A percentile compares a stretch with the other conserved stretches of the same genome.
Evolutionary conservation across 1,140 invertebrate genomes (phyloP).

Genomic region (Oscheius sp.): DNA sequence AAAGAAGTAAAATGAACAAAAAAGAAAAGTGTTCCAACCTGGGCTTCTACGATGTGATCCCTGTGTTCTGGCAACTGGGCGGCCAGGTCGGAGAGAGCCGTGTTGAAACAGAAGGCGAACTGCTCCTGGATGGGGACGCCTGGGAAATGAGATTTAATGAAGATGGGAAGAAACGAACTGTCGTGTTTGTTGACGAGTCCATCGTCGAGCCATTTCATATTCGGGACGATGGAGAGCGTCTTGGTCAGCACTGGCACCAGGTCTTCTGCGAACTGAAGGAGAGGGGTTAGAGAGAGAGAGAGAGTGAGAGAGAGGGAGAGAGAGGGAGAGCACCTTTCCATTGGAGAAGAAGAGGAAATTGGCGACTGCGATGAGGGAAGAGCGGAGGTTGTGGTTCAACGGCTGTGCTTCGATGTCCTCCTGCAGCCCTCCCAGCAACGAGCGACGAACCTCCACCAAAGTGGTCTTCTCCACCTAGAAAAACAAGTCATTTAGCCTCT

Average conservation of each 20-base stretch:
- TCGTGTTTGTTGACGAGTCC: constrained; percentile 51
- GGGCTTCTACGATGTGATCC: constrained; percentile 49
- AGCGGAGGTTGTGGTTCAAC: constrained; percentile 61
- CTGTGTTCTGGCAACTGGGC: constrained; percentile 46
- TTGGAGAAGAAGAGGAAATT: constrained; percentile 54
- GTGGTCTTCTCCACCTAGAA: constrained; percentile 21
- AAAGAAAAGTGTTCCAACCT: constrained; percentile 43
- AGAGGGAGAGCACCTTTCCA: constrained; percentile 40
- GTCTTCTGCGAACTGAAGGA: constrained; percentile 43
- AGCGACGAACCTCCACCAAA: constrained; percentile 39
- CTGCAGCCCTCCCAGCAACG: constrained; percentile 43
- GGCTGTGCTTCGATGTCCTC: constrained; percentile 48
- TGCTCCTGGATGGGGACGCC: constrained; percentile 60
- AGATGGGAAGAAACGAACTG: constrained; percentile 30
- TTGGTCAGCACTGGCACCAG: constrained; percentile 43
- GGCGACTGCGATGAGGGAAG: constrained; percentile 47
- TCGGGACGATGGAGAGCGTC: constrained; percentile 41
- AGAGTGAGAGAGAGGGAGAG: too few species aligned
- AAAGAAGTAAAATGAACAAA: not conserved
- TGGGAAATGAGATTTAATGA: constrained; percentile 28
- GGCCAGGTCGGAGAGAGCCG: constrained; percentile 56
- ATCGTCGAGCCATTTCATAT: constrained; percentile 60
- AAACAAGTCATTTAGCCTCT: too few species aligned
- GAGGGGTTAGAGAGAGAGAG: not conserved
- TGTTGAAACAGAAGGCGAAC: constrained; percentile 60